Evolutionary conservation across 2,888 invertebrate species (phyloP).

Genomic region (Coleophora flavipennella): DNA sequence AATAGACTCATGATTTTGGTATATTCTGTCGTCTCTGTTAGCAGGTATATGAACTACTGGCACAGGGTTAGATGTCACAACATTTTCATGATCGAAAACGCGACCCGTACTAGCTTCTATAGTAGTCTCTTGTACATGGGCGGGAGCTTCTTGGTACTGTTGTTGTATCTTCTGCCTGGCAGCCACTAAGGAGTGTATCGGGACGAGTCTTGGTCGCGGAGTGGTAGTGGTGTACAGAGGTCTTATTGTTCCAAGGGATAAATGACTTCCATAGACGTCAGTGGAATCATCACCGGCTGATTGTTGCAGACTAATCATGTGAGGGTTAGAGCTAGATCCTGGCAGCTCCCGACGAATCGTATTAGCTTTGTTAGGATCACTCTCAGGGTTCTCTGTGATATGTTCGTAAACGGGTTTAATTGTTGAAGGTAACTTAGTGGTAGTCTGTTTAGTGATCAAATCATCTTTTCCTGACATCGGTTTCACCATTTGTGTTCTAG

Average conservation of each 20-base stretch:
- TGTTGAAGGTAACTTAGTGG: constrained; percentile 46
- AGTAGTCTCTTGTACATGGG: constrained; percentile 56
- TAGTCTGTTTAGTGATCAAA: constrained; percentile 53
- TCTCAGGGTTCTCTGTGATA: constrained; percentile 49
- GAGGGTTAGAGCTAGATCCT: constrained; percentile 70
- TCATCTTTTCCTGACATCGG: constrained; percentile 42
- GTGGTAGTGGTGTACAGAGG: constrained; percentile 79
- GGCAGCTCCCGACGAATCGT: constrained; percentile 75
- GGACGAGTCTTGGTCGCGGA: constrained; percentile 68
- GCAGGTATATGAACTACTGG: constrained; percentile 70
- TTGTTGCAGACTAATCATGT: constrained; percentile 71
- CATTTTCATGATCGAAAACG: constrained; percentile 57
- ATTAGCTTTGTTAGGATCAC: constrained; percentile 64
- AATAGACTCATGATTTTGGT: constrained; percentile 55
- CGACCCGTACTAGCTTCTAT: constrained; percentile 69
- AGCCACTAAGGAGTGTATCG: constrained; percentile 63
- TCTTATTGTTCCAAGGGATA: constrained; percentile 75
- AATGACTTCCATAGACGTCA: constrained; percentile 78
- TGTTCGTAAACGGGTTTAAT: constrained; percentile 72
- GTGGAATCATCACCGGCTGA: constrained; percentile 76
- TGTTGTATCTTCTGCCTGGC: constrained; percentile 62
- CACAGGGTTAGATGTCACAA: constrained; percentile 66
- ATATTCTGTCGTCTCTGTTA: constrained; percentile 49
- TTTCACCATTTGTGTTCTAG: constrained; percentile 48
- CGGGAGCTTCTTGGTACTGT: constrained; percentile 47